Conservation (phyloP, 2,797 vertebrate genomes). For the Sebastes nivosus region DNA sequence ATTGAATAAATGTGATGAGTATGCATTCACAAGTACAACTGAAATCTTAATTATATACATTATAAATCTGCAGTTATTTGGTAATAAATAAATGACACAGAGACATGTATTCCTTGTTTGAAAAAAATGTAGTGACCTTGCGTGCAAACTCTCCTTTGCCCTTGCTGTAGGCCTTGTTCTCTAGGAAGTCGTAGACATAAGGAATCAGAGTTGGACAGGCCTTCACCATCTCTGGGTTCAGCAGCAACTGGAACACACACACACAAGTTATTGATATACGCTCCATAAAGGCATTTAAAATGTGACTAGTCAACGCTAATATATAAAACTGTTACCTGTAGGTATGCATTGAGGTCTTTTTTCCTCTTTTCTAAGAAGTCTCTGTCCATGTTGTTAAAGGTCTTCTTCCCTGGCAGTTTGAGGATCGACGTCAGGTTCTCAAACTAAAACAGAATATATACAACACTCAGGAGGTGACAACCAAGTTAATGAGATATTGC, state of each 20-base stretch:
- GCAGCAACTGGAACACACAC: conserved; percentile 85
- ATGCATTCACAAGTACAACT: accelerated
- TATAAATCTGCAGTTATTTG: neutral
- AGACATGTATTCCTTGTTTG: neutral
- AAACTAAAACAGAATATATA: conserved; percentile 83
- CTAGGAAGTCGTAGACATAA: conserved; percentile 93
- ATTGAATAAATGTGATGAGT: neutral
- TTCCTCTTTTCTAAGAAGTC: conserved; percentile 98
- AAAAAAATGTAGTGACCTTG: conserved; percentile 85
- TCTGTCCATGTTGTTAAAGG: conserved; percentile 99
- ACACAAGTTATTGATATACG: neutral
- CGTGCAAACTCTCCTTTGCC: conserved; percentile 98
- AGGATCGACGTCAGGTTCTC: conserved; percentile 92
- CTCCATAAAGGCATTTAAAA: too few relatives aligned
- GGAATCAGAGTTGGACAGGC: conserved; percentile 91
- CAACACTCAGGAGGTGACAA: neutral
- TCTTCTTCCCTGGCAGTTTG: conserved; percentile 97
- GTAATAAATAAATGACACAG: neutral
- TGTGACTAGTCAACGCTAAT: neutral
- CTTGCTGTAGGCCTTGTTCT: conserved; percentile 98
- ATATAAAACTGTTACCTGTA: conserved; percentile 86
- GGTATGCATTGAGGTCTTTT: conserved; percentile 96
- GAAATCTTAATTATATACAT: neutral
- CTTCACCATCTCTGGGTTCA: conserved; percentile 96
- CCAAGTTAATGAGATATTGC: neutral